Base-by-base conservation (phyloP, 2,888 invertebrate species). In the Parascotia fuliginaria region DNA sequence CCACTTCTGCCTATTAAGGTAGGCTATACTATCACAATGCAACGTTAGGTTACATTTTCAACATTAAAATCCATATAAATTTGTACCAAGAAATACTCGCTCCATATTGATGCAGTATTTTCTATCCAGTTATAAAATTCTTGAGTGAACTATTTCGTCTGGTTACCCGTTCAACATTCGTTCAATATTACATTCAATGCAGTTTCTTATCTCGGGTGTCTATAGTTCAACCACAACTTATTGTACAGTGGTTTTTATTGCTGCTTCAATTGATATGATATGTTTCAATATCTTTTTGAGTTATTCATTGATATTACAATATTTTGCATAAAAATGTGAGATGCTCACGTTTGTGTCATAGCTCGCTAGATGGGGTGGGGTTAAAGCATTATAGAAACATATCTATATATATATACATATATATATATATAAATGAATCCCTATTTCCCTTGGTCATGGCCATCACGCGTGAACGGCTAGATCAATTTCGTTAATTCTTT, bases 101-200 rank as follows among this genome's bases (percentile, higher is more conserved):
- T 41, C 34, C 27, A 51, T 45, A 49, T 48, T 43, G 33, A 28
- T 12, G 24, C 36, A n/a, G 39, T 40, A 39, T 15, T 24, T 43
- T 15, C 11, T 15, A 34, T 62, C 61, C 53, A 63, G 63, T 60
- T 49, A 65, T 57, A 64, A 51, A 50, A 66, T 68, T 55, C 66
- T 68, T 60, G 32, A 62, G 71, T 68, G 71, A 80, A 82, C 88
- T 87, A 85, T 85, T 81, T 78, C 70, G 80, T 81, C 73, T 74
- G 73, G 79, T 77, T 77, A 75, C 73, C 61, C 55, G 75, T 78
- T 73, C 78, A 77, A 87, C 89, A 89, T 73, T 62, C 55, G 75
- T 78, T 73, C 78, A 77, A 87, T 89, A 89, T 89, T 83, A 86
- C 87, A 88, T 88, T 89, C 85, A 70, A 66, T 79, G 75, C 76